A percentile compares a stretch with the other conserved stretches of the same genome.
Evolutionary conservation across 2,888 invertebrate species (phyloP).

Genomic region (Limnephilus rhombicus): DNA sequence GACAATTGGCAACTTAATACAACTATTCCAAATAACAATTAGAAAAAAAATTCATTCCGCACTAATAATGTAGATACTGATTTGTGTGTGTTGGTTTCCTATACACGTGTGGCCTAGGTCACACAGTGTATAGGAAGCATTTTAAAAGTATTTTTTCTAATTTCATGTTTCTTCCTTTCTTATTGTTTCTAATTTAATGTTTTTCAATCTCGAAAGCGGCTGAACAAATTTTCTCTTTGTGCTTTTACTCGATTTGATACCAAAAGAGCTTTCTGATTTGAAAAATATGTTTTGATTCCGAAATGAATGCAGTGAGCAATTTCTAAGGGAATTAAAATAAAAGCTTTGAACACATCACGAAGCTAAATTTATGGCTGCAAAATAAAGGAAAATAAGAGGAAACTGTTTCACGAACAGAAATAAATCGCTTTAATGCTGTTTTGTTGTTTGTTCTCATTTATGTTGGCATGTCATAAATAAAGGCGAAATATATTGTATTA

Average conservation of each 20-base stretch:
- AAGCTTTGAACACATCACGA: slow-evolving; percentile 46
- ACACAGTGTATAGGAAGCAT: too few species aligned
- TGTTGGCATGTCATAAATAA: slow-evolving; percentile 25
- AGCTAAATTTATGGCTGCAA: slow-evolving; percentile 44
- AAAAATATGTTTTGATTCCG: slow-evolving; percentile 40
- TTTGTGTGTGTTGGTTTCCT: too few species aligned
- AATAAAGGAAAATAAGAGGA: slow-evolving; percentile 39
- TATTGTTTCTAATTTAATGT: not conserved
- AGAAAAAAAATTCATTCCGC: too few species aligned
- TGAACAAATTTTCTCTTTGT: not conserved
- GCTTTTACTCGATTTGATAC: not conserved
- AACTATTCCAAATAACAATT: too few species aligned
- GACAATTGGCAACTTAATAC: too few species aligned
- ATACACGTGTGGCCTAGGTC: too few species aligned
- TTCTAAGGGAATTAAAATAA: slow-evolving; percentile 48
- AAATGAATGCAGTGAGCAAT: slow-evolving; percentile 11
- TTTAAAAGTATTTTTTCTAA: too few species aligned
- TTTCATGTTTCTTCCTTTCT: not conserved
- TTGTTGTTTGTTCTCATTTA: slow-evolving; percentile 5
- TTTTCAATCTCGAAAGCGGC: not conserved
- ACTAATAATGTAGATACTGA: too few species aligned
- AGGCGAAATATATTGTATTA: not conserved
- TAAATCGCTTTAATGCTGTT: slow-evolving; percentile 42
- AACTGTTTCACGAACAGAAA: slow-evolving; percentile 47
- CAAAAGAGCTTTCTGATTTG: not conserved